These are phyloP conservation scores for Lordiphosa collinella DNA, from an alignment of 1,140 invertebrate species.

Conservation along the genomic window DNA sequence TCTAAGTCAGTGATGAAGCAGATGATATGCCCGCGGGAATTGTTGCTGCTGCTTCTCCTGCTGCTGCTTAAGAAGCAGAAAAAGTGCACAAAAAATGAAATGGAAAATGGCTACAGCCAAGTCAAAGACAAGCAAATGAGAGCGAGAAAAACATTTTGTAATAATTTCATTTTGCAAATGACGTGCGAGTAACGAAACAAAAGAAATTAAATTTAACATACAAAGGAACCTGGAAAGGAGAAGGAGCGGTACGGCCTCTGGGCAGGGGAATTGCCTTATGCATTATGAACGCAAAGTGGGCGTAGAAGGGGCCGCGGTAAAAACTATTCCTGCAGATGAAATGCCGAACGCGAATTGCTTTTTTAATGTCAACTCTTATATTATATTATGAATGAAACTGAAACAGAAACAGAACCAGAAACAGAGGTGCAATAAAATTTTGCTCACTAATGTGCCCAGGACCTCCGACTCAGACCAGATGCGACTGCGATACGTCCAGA, in stretches of 20 bases:
- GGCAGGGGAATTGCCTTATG: constrained; percentile 48
- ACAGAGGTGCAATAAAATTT: constrained; percentile 77
- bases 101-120: constrained; percentile 31
- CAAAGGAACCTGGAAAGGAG: constrained; percentile 43
- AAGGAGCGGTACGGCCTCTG: constrained; percentile 13
- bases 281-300: constrained; percentile 63
- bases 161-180: constrained; percentile 79
- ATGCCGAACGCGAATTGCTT: constrained; percentile 63
- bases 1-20: constrained; percentile 56
- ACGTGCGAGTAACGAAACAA: constrained; percentile 78
- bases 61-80: constrained; percentile 31
- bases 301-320: constrained; percentile 2
- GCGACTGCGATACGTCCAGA: constrained; percentile 40
- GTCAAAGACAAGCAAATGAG: constrained; percentile 45
- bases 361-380: constrained; percentile 61
- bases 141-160: constrained; percentile 64
- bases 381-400: constrained; percentile 48
- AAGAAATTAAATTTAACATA: constrained; percentile 78
- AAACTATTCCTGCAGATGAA: constrained; percentile 57
- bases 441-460: constrained; percentile 59
- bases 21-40: constrained; percentile 77
- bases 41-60: constrained; percentile 18
- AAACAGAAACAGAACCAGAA: constrained; percentile 20
- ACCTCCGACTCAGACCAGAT: constrained; percentile 20
- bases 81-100: constrained; percentile 30